A percentile compares a stretch with the other conserved stretches of the same genome.
Evolutionary conservation across 2,113 vertebrate genomes (phyloP).

Genomic region (Tyrannus savana): DNA sequence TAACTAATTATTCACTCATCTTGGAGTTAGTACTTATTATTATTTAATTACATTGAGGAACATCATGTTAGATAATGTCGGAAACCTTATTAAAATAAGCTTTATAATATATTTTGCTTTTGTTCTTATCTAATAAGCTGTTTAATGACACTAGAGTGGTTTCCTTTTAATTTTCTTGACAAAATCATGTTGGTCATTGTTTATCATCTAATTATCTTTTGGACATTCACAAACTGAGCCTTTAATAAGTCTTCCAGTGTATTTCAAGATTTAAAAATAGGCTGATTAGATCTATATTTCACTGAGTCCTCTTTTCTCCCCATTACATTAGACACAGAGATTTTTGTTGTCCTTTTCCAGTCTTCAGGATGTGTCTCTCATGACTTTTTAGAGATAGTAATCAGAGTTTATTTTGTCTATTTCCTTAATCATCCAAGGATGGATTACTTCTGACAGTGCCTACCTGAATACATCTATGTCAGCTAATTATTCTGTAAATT

Average conservation of each 20-base stretch:
- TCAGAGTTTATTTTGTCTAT: background rate
- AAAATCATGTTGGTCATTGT: background rate
- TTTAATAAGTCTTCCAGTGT: background rate
- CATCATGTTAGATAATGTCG: background rate
- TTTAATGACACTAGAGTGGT: background rate
- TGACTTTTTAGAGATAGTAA: background rate
- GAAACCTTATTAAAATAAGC: background rate
- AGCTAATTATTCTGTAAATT: background rate
- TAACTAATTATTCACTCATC: background rate
- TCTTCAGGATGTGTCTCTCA: background rate
- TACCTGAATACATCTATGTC: background rate
- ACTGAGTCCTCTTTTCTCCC: background rate
- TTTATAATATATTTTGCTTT: background rate
- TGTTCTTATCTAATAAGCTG: background rate
- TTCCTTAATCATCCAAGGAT: background rate
- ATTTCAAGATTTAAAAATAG: background rate
- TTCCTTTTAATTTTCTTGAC: conserved; percentile 9
- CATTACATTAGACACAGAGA: background rate
- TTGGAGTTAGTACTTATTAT: background rate
- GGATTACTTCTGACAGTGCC: background rate
- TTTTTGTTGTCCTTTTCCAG: background rate
- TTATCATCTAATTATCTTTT: background rate
- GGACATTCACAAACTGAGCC: background rate
- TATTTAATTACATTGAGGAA: background rate
- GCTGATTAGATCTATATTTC: background rate